Base-by-base conservation (phyloP, 1,140 invertebrate genomes). In the Drosophila melanica region DNA sequence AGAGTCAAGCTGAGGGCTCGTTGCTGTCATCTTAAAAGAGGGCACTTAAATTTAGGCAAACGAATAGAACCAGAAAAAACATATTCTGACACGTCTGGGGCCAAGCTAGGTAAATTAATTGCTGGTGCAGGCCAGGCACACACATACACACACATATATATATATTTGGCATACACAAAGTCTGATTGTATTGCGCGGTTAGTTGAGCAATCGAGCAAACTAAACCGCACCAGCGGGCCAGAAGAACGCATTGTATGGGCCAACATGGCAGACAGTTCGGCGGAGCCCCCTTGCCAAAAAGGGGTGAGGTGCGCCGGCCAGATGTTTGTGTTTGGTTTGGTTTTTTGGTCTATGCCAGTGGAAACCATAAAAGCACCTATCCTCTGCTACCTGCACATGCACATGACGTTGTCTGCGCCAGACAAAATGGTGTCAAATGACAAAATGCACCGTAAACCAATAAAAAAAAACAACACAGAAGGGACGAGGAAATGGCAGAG, bases 341-440 rank as follows among this genome's bases (percentile, higher is more conserved):
- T 66, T 39, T 60, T 65, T 35, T 27, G 60, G 41, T 62, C 27
- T 65, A 51, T 53, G 65, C 55, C 63, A 60, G 55, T 53, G 70
- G 81, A 86, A 87, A 81, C 79, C 82, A 81, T 87, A 86, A 78
- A 86, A 87, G 70, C 60, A 81, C 50, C 58, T 59, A 9, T 57
- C 39, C 67, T 53, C 41, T 47, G 37, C 10, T 57, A 63, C 64
- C 63, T 68, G 68, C 50, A 58, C 59, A 44, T 74, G 58, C 67
- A 75, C 66, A 37, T 63, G 53, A 53, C 63, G 82, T 64, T 60
- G 58, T 37, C 71, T 69, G 66, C 44, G 27, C 33, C 70, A 81
- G 81, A 78, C 82, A 73, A 87, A 86, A 85, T 87, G 75, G 81
- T 87, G 81, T 87, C 81, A 81, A 87, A 86, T 86, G 82, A 73